Base-by-base conservation (phyloP, 2,888 invertebrate species). In the Ennomos erosarius region DNA sequence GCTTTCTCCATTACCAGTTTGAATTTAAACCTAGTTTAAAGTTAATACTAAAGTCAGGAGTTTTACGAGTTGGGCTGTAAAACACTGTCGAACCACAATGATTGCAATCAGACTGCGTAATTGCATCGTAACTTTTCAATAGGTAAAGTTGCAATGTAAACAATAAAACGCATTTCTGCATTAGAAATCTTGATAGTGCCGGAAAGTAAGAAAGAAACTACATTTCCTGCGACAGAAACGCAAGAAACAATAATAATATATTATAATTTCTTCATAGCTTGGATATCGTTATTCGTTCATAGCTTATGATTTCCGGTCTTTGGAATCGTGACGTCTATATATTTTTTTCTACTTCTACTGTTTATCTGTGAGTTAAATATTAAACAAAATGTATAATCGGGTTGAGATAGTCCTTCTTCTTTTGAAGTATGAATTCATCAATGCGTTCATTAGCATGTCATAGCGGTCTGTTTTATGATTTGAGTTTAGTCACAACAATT, bases 101-200 rank as follows among this genome's bases (percentile, higher is more conserved):
- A 46, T 46, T n/a, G 46, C 50, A 56, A 56, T 56, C 50, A 56
- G 26, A 50, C n/a, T 45, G 45, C 9, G 38, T 44, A 56, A 46
- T 50, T 51, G 37, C 40, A 33, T 36, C 9, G 45, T 38, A 8
- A 37, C 40, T 51, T 56, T 45, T 46, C 16, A 40, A 40, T 46
- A 43, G 37, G 51, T 50, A 46, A 50, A 56, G 13, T 34, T 44
- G 49, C 37, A 8, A 8, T 9, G 45, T 16, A 44, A 51, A 47
- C 37, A 52, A 58, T 49, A 34, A 47, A 54, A 26, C 45, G 38
- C 40, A 45, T 40, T 5, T 40, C 10, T 36, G 50, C 48, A 56
- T 65, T 63, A 65, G 65, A 65, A 63, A 65, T 50, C 57, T 48
- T 36, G n/a, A 40, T 9, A 33, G 36, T 11, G 16, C 37, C 10